These are phyloP conservation scores for Drosophila grimshawi DNA, from an alignment of 1,140 invertebrate species.

Conservation along the genomic window DNA sequence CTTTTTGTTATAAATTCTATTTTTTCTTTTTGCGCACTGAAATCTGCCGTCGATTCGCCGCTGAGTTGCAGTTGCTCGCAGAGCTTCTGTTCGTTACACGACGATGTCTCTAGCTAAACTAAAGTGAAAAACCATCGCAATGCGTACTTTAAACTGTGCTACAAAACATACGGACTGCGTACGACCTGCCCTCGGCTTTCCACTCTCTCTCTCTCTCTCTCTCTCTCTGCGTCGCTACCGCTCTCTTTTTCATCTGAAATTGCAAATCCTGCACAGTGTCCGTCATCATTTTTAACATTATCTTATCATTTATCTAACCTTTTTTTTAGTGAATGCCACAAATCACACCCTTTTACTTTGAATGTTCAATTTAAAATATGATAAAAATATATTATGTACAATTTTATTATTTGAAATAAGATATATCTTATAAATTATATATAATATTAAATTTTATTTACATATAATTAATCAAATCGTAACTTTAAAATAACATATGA, in stretches of 20 bases:
- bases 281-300: no score
- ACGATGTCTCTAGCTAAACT: slow-evolving; percentile 82
- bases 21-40: slow-evolving; percentile 50
- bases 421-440: no score
- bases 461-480: no score
- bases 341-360: no score
- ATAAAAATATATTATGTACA: no score
- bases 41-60: slow-evolving; percentile 53
- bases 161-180: slow-evolving; percentile 37
- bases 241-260: slow-evolving; percentile 28
- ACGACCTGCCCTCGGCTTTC: slow-evolving; percentile 25
- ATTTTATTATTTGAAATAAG: no score
- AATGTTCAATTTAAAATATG: no score
- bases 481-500: no score
- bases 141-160: slow-evolving; percentile 79
- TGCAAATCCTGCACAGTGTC: slow-evolving; percentile 20
- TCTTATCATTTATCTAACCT: no score
- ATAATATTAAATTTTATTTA: no score
- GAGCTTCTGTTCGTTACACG: slow-evolving; percentile 68
- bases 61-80: slow-evolving; percentile 46
- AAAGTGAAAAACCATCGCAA: slow-evolving; percentile 69
- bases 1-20: slow-evolving; percentile 14
- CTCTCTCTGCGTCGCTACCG: not conserved
- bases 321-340: no score
- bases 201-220: slow-evolving; percentile 4